Conservation (phyloP, 2,888 invertebrate species). For the Listrodromus nycthemerus region DNA sequence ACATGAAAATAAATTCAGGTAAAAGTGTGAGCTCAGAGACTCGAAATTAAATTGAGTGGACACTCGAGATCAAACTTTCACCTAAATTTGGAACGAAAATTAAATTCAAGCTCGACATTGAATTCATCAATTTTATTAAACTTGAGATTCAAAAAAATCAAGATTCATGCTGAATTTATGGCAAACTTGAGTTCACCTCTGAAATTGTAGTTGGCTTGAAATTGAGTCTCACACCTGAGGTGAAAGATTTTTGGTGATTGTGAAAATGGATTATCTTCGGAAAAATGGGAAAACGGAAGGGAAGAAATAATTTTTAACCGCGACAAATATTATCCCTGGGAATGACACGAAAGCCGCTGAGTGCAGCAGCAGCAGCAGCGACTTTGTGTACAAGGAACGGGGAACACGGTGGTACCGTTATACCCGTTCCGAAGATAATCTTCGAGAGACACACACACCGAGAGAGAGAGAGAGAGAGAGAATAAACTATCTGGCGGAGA, state of each 20-base stretch:
- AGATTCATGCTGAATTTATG: too few relatives aligned
- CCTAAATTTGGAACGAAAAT: too few relatives aligned
- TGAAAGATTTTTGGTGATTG: not conserved
- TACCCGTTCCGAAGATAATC: constrained; percentile 65
- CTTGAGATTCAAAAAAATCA: too few relatives aligned
- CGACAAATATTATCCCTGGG: constrained; percentile 3
- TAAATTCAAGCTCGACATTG: too few relatives aligned
- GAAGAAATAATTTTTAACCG: not conserved
- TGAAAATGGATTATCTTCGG: not conserved
- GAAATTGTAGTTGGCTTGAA: too few relatives aligned
- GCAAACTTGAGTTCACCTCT: too few relatives aligned
- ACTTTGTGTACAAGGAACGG: constrained; percentile 34
- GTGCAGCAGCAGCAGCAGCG: constrained; percentile 36
- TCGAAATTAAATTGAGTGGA: too few relatives aligned
- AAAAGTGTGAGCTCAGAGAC: too few relatives aligned
- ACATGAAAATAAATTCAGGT: too few relatives aligned
- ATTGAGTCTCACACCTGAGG: too few relatives aligned
- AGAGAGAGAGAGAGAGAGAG: not conserved
- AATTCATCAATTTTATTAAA: too few relatives aligned
- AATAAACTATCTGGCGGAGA: not conserved
- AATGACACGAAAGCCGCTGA: not conserved
- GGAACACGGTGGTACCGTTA: constrained; percentile 59
- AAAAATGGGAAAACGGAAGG: not conserved
- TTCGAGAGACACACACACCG: constrained; percentile 57
- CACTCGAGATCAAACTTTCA: too few relatives aligned